Evolutionary conservation across 2,797 vertebrate genomes (phyloP).

Genomic region (Acestrorhynchus altus): DNA sequence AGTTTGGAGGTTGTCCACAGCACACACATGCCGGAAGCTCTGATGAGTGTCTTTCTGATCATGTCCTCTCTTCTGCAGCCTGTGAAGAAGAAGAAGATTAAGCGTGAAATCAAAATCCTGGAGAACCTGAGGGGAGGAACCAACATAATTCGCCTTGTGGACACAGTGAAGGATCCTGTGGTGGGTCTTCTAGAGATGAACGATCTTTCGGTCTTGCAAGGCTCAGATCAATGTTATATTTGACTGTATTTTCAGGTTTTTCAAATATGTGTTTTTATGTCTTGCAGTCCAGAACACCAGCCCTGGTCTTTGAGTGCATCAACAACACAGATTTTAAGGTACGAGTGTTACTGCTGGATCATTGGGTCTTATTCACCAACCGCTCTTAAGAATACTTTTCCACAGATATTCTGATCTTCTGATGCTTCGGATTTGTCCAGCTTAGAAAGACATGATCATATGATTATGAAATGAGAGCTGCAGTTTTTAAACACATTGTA

Average conservation of each 20-base stretch:
- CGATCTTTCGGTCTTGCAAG: neutral
- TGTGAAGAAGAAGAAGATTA: constrained; percentile 99
- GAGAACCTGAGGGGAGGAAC: constrained; percentile 96
- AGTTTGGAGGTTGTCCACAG: constrained; percentile 64
- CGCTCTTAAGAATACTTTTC: too few relatives aligned
- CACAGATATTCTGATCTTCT: too few relatives aligned
- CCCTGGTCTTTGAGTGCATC: constrained; percentile 99
- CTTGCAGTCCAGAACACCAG: constrained; percentile 96
- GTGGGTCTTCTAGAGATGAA: constrained; percentile 70
- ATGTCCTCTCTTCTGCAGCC: constrained; percentile 79
- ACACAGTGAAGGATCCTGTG: constrained; percentile 98
- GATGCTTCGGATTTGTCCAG: too few relatives aligned
- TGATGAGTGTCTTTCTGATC: constrained; percentile 8
- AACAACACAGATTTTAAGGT: constrained; percentile 99
- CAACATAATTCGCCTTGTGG: constrained; percentile 97
- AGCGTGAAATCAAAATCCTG: constrained; percentile 98
- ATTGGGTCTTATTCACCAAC: too few relatives aligned
- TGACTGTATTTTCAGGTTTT: too few relatives aligned
- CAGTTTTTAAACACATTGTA: too few relatives aligned
- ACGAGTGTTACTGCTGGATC: constrained; percentile 58
- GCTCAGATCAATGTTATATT: neutral
- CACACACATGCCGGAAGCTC: too few relatives aligned
- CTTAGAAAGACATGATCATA: too few relatives aligned
- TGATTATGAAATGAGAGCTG: too few relatives aligned
- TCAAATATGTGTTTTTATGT: constrained; percentile 76